Evolutionary conservation across 1,140 invertebrate genomes (phyloP).

Genomic region (Orussus abietinus): DNA sequence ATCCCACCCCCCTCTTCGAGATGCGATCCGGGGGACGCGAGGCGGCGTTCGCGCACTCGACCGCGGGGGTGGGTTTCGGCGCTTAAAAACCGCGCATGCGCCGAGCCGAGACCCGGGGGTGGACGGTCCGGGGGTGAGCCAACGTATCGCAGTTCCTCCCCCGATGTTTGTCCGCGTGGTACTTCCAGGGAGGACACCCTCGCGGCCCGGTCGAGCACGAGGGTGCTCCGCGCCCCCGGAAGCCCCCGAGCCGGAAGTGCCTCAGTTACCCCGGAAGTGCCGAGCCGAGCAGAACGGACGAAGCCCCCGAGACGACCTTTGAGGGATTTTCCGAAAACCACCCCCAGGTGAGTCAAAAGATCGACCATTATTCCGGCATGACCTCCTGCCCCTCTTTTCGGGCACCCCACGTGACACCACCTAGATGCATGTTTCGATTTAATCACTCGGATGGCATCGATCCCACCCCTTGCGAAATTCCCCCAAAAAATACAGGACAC

Average conservation of each 20-base stretch:
- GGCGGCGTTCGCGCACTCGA: not conserved
- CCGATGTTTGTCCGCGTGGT: conserved; percentile 54
- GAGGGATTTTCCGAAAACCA: not conserved
- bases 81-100: conserved; percentile 52
- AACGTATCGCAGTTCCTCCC: conserved; percentile 51
- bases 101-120: conserved; percentile 19
- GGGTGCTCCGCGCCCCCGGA: conserved; percentile 13
- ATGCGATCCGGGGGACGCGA: not conserved
- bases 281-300: not conserved
- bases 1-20: not conserved
- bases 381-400: too few relatives aligned
- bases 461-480: too few relatives aligned
- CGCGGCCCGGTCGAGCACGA: conserved; percentile 24
- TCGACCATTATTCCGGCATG: too few relatives aligned
- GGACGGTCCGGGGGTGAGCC: conserved; percentile 41
- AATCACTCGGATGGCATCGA: too few relatives aligned
- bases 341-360: too few relatives aligned
- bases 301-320: not conserved
- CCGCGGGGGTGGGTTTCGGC: conserved; percentile 34
- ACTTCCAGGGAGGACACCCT: conserved; percentile 30
- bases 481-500: too few relatives aligned
- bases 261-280: too few relatives aligned
- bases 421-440: too few relatives aligned
- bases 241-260: conserved; percentile 1
- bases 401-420: too few relatives aligned